Percentiles rank a stretch among this genome's conserved stretches.
phyloP scores from a whole-genome alignment of 1,140 invertebrate genomes.

The Homarus americanus region DNA sequence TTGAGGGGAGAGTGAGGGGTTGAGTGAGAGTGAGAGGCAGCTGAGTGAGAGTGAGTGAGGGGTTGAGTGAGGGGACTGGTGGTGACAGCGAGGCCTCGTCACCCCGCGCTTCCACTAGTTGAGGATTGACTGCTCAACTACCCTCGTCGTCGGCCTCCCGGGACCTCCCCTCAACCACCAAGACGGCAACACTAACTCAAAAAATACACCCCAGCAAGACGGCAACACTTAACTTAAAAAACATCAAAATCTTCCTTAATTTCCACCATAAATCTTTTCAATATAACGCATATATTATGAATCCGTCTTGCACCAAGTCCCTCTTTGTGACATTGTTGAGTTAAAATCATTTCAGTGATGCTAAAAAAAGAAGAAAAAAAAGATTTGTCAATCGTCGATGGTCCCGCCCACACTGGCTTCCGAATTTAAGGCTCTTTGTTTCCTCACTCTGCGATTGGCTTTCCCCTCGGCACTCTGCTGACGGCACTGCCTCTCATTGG shows the following conservation, averaged over 20 bases:
- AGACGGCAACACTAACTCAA: slow-evolving; percentile 36
- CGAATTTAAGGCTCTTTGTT: slow-evolving; percentile 50
- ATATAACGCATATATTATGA: no score
- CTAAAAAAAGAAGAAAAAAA: background rate
- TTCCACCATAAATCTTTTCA: background rate
- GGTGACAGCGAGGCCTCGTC: slow-evolving; percentile 49
- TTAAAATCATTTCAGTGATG: background rate
- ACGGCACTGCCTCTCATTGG: slow-evolving; percentile 23
- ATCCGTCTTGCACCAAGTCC: background rate
- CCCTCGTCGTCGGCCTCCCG: slow-evolving; percentile 35
- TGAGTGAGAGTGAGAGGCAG: background rate
- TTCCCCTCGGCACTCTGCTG: slow-evolving; percentile 9
- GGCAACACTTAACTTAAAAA: slow-evolving; percentile 40
- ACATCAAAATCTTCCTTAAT: no score
- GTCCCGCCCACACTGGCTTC: slow-evolving; percentile 22
- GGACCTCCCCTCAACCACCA: slow-evolving; percentile 19
- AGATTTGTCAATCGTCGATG: slow-evolving; percentile 14
- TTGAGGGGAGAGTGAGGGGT: background rate
- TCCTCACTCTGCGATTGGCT: slow-evolving; percentile 8
- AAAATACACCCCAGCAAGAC: slow-evolving; percentile 27
- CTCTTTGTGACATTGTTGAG: background rate
- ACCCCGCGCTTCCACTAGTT: slow-evolving; percentile 35
- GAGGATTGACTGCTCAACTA: slow-evolving; percentile 59
- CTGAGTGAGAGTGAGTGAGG: background rate
- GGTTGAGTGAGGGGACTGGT: slow-evolving; percentile 16